These are phyloP conservation scores for Syngnathus acus DNA, from an alignment of 2,797 vertebrate species.

Conservation along the genomic window DNA sequence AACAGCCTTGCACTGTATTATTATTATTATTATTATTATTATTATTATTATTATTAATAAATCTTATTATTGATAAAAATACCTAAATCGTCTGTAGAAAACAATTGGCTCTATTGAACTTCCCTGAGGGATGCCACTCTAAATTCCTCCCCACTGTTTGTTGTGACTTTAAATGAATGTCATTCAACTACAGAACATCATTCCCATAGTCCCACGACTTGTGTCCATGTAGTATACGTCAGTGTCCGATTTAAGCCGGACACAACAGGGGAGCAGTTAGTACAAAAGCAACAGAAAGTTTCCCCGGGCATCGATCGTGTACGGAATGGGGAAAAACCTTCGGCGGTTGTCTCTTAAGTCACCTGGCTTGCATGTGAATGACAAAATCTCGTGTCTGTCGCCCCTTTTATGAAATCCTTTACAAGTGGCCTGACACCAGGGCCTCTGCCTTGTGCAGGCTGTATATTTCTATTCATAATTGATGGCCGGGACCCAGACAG, in stretches of 20 bases:
- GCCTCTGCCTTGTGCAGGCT: constrained; percentile 71
- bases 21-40: no score
- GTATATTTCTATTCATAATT: constrained; percentile 95
- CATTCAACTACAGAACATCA: background rate
- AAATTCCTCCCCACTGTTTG: background rate
- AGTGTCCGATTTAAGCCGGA: constrained; percentile 23
- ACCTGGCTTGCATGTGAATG: constrained; percentile 66
- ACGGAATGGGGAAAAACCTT: constrained; percentile 48
- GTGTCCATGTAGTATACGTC: constrained; percentile 21
- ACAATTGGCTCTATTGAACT: background rate
- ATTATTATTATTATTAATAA: no score
- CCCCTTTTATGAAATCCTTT: constrained; percentile 75
- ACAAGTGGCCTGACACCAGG: constrained; percentile 75
- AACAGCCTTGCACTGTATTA: no score
- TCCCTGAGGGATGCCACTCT: background rate
- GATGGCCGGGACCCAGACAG: constrained; percentile 82
- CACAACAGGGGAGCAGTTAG: constrained; percentile 35
- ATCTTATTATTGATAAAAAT: no score
- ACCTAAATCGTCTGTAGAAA: no score
- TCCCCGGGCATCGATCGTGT: constrained; percentile 41
- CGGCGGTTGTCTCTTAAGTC: constrained; percentile 52
- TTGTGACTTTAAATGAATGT: background rate
- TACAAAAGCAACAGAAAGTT: constrained; percentile 47
- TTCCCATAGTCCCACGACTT: background rate
- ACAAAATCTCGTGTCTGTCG: constrained; percentile 79